Evolutionary conservation across 2,113 vertebrate species (phyloP).

Genomic region (Podocnemis expansa): DNA sequence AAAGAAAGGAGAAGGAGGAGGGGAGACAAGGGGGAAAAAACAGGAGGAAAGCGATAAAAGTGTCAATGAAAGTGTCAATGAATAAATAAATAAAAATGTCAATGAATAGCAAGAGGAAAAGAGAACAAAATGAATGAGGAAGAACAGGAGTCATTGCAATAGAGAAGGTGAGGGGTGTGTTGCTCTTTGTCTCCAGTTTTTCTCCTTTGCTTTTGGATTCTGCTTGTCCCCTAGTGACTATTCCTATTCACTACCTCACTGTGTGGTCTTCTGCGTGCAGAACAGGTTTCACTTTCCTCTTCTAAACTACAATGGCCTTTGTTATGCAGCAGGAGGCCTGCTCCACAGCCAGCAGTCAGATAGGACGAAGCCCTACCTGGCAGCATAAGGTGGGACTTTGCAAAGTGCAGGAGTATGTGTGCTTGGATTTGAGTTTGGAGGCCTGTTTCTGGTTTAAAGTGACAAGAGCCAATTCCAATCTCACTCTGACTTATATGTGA

Average conservation of each 20-base stretch:
- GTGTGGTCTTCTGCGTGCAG: background rate
- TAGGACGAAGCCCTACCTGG: background rate
- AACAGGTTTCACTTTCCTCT: background rate
- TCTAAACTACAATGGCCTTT: background rate
- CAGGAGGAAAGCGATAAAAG: background rate
- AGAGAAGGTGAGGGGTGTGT: background rate
- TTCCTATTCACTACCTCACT: background rate
- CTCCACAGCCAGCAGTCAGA: background rate
- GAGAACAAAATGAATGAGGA: background rate
- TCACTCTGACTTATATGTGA: background rate
- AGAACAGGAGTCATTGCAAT: background rate
- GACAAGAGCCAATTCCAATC: fast-evolving
- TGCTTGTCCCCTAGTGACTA: background rate
- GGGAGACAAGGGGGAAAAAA: fast-evolving
- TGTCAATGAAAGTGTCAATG: background rate
- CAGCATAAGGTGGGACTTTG: background rate
- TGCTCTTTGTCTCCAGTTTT: background rate
- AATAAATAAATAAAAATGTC: too few relatives aligned
- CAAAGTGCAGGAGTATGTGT: fast-evolving
- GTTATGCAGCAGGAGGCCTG: background rate
- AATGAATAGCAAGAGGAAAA: background rate
- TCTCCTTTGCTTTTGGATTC: background rate
- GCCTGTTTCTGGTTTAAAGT: background rate
- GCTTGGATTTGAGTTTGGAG: background rate
- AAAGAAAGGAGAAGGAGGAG: background rate